Percentiles rank a stretch among this genome's conserved stretches.
phyloP scores from a whole-genome alignment of 2,113 vertebrate species.

The Morone chrysops region DNA sequence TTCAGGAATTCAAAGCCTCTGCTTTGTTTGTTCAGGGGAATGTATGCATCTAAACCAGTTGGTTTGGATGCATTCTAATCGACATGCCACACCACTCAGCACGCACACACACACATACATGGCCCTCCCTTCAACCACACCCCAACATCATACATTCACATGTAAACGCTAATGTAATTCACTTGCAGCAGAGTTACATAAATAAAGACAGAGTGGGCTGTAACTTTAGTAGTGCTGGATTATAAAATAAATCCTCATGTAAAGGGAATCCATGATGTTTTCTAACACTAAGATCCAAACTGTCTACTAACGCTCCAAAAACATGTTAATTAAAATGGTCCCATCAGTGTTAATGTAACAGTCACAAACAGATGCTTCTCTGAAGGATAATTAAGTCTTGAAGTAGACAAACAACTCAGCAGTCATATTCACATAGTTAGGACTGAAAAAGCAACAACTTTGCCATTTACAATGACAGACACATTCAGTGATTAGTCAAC shows the following conservation, averaged over 20 bases:
- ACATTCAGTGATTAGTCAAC: neutral
- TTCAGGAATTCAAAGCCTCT: constrained; percentile 72
- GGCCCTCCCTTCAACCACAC: constrained; percentile 53
- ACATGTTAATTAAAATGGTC: neutral
- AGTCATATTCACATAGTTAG: neutral
- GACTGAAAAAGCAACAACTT: neutral
- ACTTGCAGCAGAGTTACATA: neutral
- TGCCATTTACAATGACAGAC: neutral
- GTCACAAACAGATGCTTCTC: neutral
- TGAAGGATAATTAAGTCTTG: neutral
- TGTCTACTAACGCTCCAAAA: neutral
- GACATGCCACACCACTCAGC: constrained; percentile 24
- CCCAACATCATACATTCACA: constrained; percentile 25
- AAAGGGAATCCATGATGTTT: neutral
- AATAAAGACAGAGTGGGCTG: neutral
- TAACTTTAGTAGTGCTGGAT: no score
- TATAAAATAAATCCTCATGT: neutral
- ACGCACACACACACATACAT: constrained; percentile 11
- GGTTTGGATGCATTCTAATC: constrained; percentile 68
- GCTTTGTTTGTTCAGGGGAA: constrained; percentile 59
- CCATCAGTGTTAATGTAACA: neutral
- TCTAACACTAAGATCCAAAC: neutral
- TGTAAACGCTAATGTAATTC: neutral
- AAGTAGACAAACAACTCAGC: neutral
- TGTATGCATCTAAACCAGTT: constrained; percentile 73